phyloP scores from a whole-genome alignment of 2,113 vertebrate genomes.

The Chelonoidis abingdonii region DNA sequence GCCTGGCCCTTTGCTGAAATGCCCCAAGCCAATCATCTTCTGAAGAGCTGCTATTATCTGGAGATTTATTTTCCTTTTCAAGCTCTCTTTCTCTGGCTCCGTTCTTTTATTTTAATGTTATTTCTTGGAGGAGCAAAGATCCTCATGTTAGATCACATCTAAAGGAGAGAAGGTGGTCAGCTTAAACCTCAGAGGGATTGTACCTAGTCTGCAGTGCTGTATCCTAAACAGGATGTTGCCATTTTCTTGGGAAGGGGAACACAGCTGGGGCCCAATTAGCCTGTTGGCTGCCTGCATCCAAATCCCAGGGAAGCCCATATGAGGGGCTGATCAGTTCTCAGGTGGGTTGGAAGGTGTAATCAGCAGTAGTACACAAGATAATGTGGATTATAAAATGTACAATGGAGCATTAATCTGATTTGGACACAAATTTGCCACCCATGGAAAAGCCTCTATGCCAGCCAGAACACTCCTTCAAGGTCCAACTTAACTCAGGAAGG shows the following conservation, averaged over 20 bases:
- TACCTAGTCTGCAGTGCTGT: not conserved
- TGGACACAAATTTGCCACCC: not conserved
- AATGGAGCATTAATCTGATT: not conserved
- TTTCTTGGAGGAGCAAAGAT: not conserved
- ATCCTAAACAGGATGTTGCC: not conserved
- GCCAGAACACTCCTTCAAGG: not conserved
- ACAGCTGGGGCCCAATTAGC: not conserved
- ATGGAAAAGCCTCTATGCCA: not conserved
- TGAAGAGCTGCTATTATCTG: constrained; percentile 23
- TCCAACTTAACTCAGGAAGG: not conserved
- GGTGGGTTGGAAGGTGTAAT: not conserved
- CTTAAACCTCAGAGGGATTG: not conserved
- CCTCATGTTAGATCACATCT: rapidly evolving
- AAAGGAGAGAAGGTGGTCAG: not conserved
- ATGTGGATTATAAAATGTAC: not conserved
- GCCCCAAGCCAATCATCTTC: constrained; percentile 28
- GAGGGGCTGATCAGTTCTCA: not conserved
- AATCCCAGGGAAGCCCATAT: not conserved
- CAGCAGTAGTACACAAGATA: not conserved
- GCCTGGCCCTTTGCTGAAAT: not conserved
- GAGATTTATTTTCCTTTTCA: constrained; percentile 49
- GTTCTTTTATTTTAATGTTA: rapidly evolving
- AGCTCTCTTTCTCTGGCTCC: not conserved
- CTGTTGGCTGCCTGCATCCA: not conserved
- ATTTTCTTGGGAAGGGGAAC: not conserved